A percentile compares a stretch with the other conserved stretches of the same genome.
These are phyloP conservation scores for Regulus satrapa DNA, from an alignment of 2,113 vertebrate genomes.

Conservation along the genomic window DNA sequence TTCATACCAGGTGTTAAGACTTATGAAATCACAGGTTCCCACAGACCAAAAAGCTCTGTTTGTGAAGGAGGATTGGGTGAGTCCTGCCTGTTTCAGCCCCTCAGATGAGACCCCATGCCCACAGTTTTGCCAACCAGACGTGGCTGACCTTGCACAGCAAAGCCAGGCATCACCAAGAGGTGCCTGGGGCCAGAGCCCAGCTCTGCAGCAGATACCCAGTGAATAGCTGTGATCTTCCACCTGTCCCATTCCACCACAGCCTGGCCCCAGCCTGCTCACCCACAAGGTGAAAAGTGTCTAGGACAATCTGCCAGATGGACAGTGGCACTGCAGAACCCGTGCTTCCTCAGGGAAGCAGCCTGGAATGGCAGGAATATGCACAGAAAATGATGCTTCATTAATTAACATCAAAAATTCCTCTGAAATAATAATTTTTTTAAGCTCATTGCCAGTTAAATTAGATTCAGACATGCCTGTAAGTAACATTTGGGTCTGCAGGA, in stretches of 20 bases:
- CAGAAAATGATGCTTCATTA: not conserved
- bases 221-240: not conserved
- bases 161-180: not conserved
- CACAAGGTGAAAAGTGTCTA: not conserved
- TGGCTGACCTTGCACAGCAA: not conserved
- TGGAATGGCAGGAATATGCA: not conserved
- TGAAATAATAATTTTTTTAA: constrained; percentile 28
- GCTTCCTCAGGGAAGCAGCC: not conserved
- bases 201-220: not conserved
- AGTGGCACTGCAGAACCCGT: not conserved
- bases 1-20: not conserved
- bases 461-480: constrained; percentile 1
- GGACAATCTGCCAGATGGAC: not conserved
- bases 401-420: constrained; percentile 37
- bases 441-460: constrained; percentile 28
- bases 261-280: not conserved
- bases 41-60: not conserved
- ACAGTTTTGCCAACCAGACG: not conserved
- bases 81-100: not conserved
- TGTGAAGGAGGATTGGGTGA: not conserved
- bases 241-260: rapidly evolving
- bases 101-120: rapidly evolving
- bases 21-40: not conserved
- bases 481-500: constrained; percentile 22
- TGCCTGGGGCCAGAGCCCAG: not conserved